Evolutionary conservation across 2,113 vertebrate genomes (phyloP).

Genomic region (Cyanocitta stelleri): DNA sequence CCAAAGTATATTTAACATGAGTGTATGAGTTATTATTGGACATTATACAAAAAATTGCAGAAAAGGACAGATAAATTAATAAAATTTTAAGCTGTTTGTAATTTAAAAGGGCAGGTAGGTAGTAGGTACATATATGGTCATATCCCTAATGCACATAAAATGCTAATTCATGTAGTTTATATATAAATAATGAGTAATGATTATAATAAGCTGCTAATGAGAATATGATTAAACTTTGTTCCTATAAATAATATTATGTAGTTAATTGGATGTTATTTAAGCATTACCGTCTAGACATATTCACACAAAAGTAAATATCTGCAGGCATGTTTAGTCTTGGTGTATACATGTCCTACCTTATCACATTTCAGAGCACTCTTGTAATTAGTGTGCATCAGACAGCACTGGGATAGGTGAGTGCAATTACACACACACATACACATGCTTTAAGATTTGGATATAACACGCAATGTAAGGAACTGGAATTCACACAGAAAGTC

Average conservation of each 20-base stretch:
- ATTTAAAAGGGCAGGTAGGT: not conserved
- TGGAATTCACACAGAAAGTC: not conserved
- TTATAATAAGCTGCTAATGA: constrained; percentile 34
- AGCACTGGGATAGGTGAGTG: not conserved
- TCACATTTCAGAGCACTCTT: not conserved
- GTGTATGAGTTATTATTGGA: not conserved
- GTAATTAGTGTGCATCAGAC: not conserved
- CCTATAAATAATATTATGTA: constrained; percentile 34
- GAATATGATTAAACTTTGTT: constrained; percentile 49
- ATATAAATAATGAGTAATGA: not conserved
- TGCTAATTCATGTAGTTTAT: not conserved
- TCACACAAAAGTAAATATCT: not conserved
- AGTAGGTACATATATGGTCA: not conserved
- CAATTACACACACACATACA: not conserved
- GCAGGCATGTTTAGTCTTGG: not conserved
- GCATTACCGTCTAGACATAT: not conserved
- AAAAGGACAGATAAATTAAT: not conserved
- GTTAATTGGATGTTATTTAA: constrained; percentile 47
- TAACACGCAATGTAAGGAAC: not conserved
- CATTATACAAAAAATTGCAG: not conserved
- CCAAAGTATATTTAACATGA: not conserved
- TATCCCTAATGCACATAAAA: not conserved
- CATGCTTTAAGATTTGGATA: not conserved
- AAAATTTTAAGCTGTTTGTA: not conserved
- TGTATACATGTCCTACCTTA: not conserved